Percentiles rank a stretch among this genome's conserved stretches.
phyloP scores from a whole-genome alignment of 2,888 invertebrate genomes.

The Lasius platythorax region DNA sequence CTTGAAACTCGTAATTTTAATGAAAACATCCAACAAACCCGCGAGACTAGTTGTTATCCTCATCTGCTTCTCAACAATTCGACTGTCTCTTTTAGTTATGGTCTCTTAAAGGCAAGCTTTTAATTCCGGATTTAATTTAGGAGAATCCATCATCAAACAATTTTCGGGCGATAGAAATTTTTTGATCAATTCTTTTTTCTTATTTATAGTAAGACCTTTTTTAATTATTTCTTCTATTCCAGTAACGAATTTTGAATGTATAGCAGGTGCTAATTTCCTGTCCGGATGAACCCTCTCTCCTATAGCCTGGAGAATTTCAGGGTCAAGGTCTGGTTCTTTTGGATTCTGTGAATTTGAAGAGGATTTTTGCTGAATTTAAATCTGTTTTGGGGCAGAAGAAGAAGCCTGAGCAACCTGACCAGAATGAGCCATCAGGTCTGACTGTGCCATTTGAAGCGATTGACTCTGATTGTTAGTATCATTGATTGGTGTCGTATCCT shows the following conservation, averaged over 20 bases:
- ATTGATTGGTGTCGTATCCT: too few relatives aligned
- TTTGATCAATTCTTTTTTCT: not conserved
- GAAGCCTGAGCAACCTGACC: not conserved
- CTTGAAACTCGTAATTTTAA: conserved; percentile 5
- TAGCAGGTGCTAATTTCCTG: conserved; percentile 3
- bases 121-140: conserved; percentile 48
- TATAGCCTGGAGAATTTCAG: not conserved
- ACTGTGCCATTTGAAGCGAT: not conserved
- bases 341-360: not conserved
- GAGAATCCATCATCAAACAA: conserved; percentile 46
- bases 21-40: conserved; percentile 22
- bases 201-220: not conserved
- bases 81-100: conserved; percentile 53
- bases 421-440: not conserved
- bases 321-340: not conserved
- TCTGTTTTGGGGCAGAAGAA: not conserved
- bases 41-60: conserved; percentile 42
- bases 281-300: not conserved
- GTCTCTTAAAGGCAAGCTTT: conserved; percentile 26
- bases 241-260: not conserved
- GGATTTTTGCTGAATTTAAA: not conserved
- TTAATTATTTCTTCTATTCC: not conserved
- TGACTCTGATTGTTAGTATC: too few relatives aligned
- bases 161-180: conserved; percentile 31
- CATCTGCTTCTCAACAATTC: conserved; percentile 56